Evolutionary conservation across 2,797 vertebrate species (phyloP).

Genomic region (Prunella strophiata): DNA sequence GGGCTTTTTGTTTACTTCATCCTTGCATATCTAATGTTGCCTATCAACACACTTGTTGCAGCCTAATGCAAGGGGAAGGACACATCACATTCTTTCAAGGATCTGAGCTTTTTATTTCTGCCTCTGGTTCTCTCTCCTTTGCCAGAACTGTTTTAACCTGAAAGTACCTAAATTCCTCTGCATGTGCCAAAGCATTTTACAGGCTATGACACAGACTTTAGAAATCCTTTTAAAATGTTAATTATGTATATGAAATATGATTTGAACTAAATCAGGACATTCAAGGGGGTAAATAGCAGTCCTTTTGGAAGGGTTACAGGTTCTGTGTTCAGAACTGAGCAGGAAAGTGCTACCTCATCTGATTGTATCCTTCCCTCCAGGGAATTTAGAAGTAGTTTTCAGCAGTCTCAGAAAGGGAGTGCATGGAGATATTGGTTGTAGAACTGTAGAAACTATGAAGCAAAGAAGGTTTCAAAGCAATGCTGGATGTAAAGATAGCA

Average conservation of each 20-base stretch:
- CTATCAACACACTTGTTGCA: background rate
- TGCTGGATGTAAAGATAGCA: background rate
- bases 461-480: background rate
- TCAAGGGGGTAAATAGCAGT: background rate
- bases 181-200: background rate
- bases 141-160: background rate
- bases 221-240: background rate
- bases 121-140: constrained; percentile 14
- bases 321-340: background rate
- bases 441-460: background rate
- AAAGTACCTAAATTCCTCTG: background rate
- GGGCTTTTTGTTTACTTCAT: constrained; percentile 5
- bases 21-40: background rate
- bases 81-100: background rate
- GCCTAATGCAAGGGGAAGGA: background rate
- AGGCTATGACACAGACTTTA: background rate
- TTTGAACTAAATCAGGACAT: background rate
- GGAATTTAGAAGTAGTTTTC: background rate
- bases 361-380: background rate
- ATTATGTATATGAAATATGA: background rate
- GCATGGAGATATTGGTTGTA: background rate
- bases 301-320: background rate
- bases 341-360: background rate
- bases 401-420: background rate
- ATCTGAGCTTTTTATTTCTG: background rate